These are phyloP conservation scores for Ormyrus pomaceus DNA, from an alignment of 2,888 invertebrate genomes.

Conservation along the genomic window DNA sequence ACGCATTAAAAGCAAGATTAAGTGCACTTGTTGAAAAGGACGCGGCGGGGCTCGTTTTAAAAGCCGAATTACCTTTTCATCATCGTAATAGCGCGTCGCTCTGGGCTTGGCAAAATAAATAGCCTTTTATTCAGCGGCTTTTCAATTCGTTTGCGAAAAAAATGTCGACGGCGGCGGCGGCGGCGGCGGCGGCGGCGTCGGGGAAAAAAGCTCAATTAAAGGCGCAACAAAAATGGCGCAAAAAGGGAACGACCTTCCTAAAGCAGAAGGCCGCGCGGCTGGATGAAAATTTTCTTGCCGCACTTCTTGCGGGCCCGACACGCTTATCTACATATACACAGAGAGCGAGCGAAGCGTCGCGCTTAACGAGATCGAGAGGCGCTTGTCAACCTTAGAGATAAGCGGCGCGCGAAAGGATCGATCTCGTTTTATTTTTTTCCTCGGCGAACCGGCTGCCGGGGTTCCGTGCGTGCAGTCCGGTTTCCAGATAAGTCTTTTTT, in stretches of 20 bases:
- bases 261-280: not conserved
- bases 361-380: slow-evolving; percentile 40
- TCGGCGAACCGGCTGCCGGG: slow-evolving; percentile 22
- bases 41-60: not conserved
- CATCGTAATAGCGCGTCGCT: not conserved
- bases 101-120: slow-evolving; percentile 3
- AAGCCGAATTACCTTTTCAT: not conserved
- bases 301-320: slow-evolving; percentile 3
- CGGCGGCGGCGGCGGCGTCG: not conserved
- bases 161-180: not conserved
- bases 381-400: slow-evolving; percentile 35
- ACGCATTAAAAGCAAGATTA: too few relatives aligned
- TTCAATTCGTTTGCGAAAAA: not conserved
- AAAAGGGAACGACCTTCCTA: slow-evolving; percentile 9
- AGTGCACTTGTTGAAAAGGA: too few relatives aligned
- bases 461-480: slow-evolving; percentile 13
- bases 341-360: not conserved
- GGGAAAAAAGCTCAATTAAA: slow-evolving; percentile 14
- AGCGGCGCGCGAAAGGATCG: slow-evolving; percentile 26
- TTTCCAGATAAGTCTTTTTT: not conserved
- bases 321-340: too few relatives aligned
- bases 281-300: slow-evolving; percentile 19
- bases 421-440: slow-evolving; percentile 44
- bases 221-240: not conserved
- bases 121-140: slow-evolving; percentile 24